Evolutionary conservation across 2,888 invertebrate species (phyloP), one percentile per base, ranked within the genome.

Genomic region (Salticus scenicus): DNA sequence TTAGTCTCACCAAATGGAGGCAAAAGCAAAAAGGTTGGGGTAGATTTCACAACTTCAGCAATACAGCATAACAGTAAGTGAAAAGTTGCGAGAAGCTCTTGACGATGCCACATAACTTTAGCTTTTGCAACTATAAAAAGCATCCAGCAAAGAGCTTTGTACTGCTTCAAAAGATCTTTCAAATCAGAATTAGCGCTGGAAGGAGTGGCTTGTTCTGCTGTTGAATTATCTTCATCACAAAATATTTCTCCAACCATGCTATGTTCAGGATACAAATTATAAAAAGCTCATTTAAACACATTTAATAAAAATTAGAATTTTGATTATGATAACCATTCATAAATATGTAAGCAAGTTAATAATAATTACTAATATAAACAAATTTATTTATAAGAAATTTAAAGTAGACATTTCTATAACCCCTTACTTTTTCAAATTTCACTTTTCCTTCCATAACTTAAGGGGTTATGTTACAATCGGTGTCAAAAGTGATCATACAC

Each of bases 171-270:
- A 24, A 83, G 71, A 42, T 27, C 14, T 27, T 69, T 74, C 0
- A 30, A 31, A n/a, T 70, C 69, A 31, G 28, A 17, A 30, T 24
- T 57, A 17, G 57, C 24, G 24, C 24, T 24, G 4, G 24, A 24
- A 1, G 17, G 5, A 24, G 20, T 57, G 5, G 24, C 24, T 24
- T 57, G 57, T 7, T 4, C 20, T 24, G 57, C 17, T 7, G 2
- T 24, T 24, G 24, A 5, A 24, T n/a, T n/a, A 17, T 57, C 20
- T 30, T 81, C 72, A 17, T 28, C 30, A 41, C 75, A 57, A 57
- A 83, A 83, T 24, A 83, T 77, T 57, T 83, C 83, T n/a, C 31
- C 57, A 20, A 64, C 51, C 83, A 83, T 83, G 30, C 83, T 83
- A n/a, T 17, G n/a, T n/a, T n/a, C n/a, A n/a, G n/a, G n/a, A n/a